Base-by-base conservation (phyloP, 2,797 vertebrate genomes). In the Tympanoctomys barrerae region DNA sequence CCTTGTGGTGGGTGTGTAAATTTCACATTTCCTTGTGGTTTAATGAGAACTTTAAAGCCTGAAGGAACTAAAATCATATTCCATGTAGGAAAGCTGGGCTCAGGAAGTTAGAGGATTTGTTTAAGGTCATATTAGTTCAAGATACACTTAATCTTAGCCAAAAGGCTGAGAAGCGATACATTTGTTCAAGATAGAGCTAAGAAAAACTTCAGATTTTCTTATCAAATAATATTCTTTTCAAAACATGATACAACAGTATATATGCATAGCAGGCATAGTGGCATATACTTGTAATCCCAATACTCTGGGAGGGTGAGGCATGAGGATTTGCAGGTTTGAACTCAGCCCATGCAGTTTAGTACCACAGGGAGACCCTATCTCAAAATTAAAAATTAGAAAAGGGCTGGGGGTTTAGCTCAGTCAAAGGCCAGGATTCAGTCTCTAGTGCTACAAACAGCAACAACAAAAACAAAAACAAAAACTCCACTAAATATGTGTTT, bases 1-100 rank as follows among this genome's bases (percentile, higher is more conserved):
- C 90, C 89, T 97, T 89, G 97, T 96, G 94, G 94, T 94, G 80
- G 16, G 89, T 87, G 4, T 52, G 10, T 90, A 36, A 46, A 92
- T 92, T 94, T 95, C 42, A 91, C 16, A 54, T 89, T 95, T 96
- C 64, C 26, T 87, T 7, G 6, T 79, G 62, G 19, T 77, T 91
- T 70, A 66, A 66, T 28, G 4, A 73, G 71, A 90, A 49, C 90
- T 90, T 92, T 91, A 82, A 54, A 95, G 39, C 62, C 10, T 5
- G 18, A 85, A 86, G 49, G 24, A n/a, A 26, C 31, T 68, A 64
- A 90, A 18, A 70, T 89, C 21, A 94, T 59, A 42, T 91, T 86
- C 7, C 82, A 62, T 9, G 28, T 95, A 24, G 52, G 64, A 92
- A 26, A 96, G 33, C 33, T 77, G 88, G 91, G 28, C 73, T 87